A percentile compares a stretch with the other conserved stretches of the same genome.
Evolutionary conservation across 2,888 invertebrate genomes (phyloP).

Genomic region (Mesorhabditis spiculigera): DNA sequence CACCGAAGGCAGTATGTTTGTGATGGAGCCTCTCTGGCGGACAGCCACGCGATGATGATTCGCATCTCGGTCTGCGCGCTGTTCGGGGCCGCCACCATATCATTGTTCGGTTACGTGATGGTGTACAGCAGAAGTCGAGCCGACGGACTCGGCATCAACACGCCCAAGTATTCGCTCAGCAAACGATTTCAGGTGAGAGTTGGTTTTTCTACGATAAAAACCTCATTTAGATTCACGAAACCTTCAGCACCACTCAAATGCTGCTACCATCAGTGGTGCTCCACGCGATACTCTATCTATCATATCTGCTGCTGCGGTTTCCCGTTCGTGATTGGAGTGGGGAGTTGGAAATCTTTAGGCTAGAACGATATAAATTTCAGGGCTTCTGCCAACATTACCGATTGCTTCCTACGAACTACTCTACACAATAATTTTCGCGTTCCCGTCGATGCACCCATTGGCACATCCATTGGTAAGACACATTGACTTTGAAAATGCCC

Average conservation of each 20-base stretch:
- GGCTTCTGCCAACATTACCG: constrained; percentile 17
- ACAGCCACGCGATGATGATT: constrained; percentile 19
- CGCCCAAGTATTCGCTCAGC: constrained; percentile 24
- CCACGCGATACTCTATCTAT: constrained; percentile 26
- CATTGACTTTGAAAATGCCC: not conserved
- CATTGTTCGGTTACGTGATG: constrained; percentile 26
- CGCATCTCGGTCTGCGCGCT: constrained; percentile 22
- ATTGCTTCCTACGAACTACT: constrained; percentile 21
- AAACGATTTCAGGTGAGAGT: constrained; percentile 23
- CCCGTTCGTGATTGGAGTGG: constrained; percentile 21
- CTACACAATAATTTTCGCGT: constrained; percentile 25
- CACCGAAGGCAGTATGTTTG: constrained; percentile 22
- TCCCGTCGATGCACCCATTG: constrained; percentile 24
- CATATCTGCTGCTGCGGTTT: constrained; percentile 23
- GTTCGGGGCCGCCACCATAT: constrained; percentile 23
- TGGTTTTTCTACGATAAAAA: not conserved
- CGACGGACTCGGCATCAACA: constrained; percentile 26
- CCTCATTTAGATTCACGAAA: constrained; percentile 25
- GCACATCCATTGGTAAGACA: constrained; percentile 27
- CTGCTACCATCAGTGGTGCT: constrained; percentile 26
- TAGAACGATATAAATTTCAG: constrained; percentile 7
- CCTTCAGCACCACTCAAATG: constrained; percentile 28
- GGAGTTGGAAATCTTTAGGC: not conserved
- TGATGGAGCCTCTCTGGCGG: constrained; percentile 26
- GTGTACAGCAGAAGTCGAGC: constrained; percentile 21